phyloP scores from a whole-genome alignment of 2,888 invertebrate genomes.

The Andrena bucephala region DNA sequence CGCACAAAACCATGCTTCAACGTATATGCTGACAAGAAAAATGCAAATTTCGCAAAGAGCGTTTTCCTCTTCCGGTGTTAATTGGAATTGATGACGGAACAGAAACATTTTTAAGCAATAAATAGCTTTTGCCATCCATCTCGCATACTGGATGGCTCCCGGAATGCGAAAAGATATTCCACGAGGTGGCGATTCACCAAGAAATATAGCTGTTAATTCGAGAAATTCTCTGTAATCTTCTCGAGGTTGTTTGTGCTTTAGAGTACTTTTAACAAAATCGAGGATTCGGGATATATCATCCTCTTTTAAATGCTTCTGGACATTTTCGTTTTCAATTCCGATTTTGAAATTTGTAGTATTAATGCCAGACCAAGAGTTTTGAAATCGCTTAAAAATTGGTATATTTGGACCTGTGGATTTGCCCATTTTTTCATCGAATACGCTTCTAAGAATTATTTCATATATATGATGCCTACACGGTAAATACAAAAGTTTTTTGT shows the following conservation, averaged over 20 bases:
- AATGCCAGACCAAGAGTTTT: no score
- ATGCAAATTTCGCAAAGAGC: conserved; percentile 6
- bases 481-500: background rate
- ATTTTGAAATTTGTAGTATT: no score
- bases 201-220: conserved; percentile 2
- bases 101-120: conserved; percentile 29
- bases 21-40: conserved; percentile 3
- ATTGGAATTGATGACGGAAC: conserved; percentile 14
- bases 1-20: conserved; percentile 1
- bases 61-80: conserved; percentile 2
- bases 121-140: conserved; percentile 32
- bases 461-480: conserved; percentile 2
- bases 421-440: background rate
- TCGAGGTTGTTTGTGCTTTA: background rate
- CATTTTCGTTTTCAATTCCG: background rate
- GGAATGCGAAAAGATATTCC: background rate
- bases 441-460: background rate
- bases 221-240: conserved; percentile 10
- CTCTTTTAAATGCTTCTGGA: background rate
- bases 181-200: conserved; percentile 3
- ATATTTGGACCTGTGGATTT: background rate
- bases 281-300: conserved; percentile 2
- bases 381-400: no score
- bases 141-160: conserved; percentile 25
- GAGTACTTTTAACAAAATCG: background rate